Base-by-base conservation (phyloP, 2,888 invertebrate species). In the Pseudococcus viburni region DNA sequence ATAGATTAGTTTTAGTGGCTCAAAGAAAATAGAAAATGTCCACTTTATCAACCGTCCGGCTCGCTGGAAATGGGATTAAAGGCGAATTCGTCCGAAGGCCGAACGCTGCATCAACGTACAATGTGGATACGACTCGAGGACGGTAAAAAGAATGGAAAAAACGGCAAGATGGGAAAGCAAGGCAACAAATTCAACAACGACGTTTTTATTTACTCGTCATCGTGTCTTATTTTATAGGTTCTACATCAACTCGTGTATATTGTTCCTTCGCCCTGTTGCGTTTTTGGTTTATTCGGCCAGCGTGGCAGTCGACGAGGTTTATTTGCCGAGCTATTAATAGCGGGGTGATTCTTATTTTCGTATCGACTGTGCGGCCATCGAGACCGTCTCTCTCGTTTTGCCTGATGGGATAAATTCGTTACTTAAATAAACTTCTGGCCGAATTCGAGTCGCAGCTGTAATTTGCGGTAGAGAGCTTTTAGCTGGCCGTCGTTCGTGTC, bases 191-290 rank as follows among this genome's bases (percentile, higher is more conserved):
- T 17, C 9, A 80, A 80, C 80, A 80, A 33, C 33, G 33, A 80
- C 80, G 80, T 80, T 80, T 73, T 80, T 42, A 42, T 80, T 80
- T 80, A 80, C 80, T 80, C 46, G n/a, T 42, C 80, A n/a, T 80
- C n/a, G 80, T 80, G n/a, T 80, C 19, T 39, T 80, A n/a, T 42
- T 80, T 42, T 46, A 73, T 33, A n/a, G 26, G 80, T 42, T 80
- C 17, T 42, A 80, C 80, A 80, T 80, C 33, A 42, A 80, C n/a
- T 80, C 17, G 68, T 42, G 22, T 80, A 26, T n/a, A 33, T 2
- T 33, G 26, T 33, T 33, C n/a, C 42, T 80, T n/a, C 19, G 7
- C 15, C 68, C 68, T 15, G 68, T 26, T 73, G 12, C 33, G 26
- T 73, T 73, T 73, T n/a, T 33, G 68, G 59, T 59, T 59, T 59